phyloP scores from a whole-genome alignment of 2,113 vertebrate genomes.

The Cyanoramphus novaezelandiae region DNA sequence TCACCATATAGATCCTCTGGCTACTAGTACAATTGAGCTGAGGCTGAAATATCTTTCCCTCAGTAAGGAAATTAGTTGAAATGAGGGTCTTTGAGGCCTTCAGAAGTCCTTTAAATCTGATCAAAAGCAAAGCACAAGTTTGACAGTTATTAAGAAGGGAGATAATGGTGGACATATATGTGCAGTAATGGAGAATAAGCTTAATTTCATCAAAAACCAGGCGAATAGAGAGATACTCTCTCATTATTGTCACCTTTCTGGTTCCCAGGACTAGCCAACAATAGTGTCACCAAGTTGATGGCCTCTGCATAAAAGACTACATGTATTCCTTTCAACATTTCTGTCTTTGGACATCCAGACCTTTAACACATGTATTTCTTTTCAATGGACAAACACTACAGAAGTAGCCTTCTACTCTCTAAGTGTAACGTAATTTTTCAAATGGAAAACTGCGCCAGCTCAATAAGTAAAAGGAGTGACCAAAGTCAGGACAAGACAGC shows the following conservation, averaged over 20 bases:
- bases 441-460: background rate
- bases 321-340: background rate
- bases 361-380: background rate
- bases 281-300: background rate
- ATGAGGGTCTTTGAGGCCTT: background rate
- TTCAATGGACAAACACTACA: background rate
- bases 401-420: background rate
- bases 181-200: background rate
- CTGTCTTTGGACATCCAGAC: background rate
- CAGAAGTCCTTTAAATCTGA: background rate
- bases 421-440: background rate
- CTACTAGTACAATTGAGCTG: background rate
- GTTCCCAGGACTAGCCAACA: background rate
- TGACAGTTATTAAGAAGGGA: background rate
- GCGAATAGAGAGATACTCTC: background rate
- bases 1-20: background rate
- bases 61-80: background rate
- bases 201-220: background rate
- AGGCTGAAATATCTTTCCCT: background rate
- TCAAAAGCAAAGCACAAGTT: background rate
- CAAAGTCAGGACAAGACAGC: background rate
- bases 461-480: background rate
- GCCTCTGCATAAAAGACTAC: background rate
- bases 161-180: background rate
- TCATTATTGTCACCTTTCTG: background rate